phyloP scores from a whole-genome alignment of 1,140 invertebrate species.

The Teleopsis dalmanni region DNA sequence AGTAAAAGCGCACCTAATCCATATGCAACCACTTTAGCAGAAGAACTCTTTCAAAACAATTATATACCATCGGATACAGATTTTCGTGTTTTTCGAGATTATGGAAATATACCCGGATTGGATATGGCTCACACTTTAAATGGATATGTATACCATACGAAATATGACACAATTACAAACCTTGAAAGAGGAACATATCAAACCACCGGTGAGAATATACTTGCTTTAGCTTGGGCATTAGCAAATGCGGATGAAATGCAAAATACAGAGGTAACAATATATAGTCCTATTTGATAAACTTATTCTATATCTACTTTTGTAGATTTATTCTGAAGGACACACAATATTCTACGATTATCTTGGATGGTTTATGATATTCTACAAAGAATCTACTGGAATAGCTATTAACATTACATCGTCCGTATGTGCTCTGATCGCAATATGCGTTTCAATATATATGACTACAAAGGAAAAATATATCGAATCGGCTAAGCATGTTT shows the following conservation, averaged over 20 bases:
- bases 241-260: constrained; percentile 54
- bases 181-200: constrained; percentile 77
- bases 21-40: constrained; percentile 80
- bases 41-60: constrained; percentile 93
- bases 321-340: constrained; percentile 43
- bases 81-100: constrained; percentile 88
- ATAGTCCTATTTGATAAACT: too few species aligned
- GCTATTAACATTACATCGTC: constrained; percentile 52
- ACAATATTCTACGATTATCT: constrained; percentile 73
- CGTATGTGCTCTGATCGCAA: constrained; percentile 48
- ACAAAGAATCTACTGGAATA: constrained; percentile 51
- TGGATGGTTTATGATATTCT: constrained; percentile 60
- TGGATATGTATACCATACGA: constrained; percentile 89
- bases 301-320: too few species aligned
- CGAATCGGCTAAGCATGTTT: constrained; percentile 14
- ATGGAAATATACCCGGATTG: constrained; percentile 71
- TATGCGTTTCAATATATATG: constrained; percentile 37
- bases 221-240: constrained; percentile 60
- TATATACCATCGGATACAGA: constrained; percentile 92
- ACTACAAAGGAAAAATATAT: constrained; percentile 18
- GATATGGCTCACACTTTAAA: constrained; percentile 91
- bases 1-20: constrained; percentile 76
- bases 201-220: constrained; percentile 70
- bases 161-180: constrained; percentile 67
- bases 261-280: constrained; percentile 31